Conservation (phyloP, 1,140 invertebrate genomes). For the Hylyphantes graminicola region DNA sequence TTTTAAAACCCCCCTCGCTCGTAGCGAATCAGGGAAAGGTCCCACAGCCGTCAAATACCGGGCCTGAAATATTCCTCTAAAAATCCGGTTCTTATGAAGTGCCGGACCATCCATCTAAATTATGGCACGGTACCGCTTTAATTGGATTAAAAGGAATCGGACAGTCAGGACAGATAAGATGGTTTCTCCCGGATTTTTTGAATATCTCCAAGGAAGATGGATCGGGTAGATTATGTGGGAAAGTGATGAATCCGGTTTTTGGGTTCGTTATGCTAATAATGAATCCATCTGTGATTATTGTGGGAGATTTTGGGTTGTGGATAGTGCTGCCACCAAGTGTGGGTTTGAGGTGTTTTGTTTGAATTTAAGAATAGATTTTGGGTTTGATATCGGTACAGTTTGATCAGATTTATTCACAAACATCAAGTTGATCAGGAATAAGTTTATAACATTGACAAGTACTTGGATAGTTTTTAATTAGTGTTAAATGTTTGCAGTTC, state of each 20-base stretch:
- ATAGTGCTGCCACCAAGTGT: slow-evolving; percentile 39
- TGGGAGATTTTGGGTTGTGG: neutral
- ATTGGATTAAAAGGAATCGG: slow-evolving; percentile 59
- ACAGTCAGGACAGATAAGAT: slow-evolving; percentile 50
- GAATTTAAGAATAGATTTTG: too few relatives aligned
- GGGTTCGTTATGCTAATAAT: slow-evolving; percentile 46
- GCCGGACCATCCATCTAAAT: slow-evolving; percentile 51
- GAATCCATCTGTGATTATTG: slow-evolving; percentile 34
- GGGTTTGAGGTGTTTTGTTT: too few relatives aligned
- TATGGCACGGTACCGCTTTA: slow-evolving; percentile 55
- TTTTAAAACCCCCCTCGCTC: slow-evolving; percentile 41
- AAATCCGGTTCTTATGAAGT: slow-evolving; percentile 54
- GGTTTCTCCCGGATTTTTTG: slow-evolving; percentile 6
- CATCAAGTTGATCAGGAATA: too few relatives aligned
- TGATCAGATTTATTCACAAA: too few relatives aligned
- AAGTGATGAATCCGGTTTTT: slow-evolving; percentile 30
- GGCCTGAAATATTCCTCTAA: slow-evolving; percentile 40
- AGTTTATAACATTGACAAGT: too few relatives aligned
- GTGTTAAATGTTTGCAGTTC: too few relatives aligned
- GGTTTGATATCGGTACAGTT: too few relatives aligned
- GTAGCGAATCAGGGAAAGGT: slow-evolving; percentile 54
- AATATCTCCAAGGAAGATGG: slow-evolving; percentile 37
- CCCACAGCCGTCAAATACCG: slow-evolving; percentile 41
- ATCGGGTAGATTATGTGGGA: slow-evolving; percentile 36
- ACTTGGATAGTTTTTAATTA: too few relatives aligned